These are phyloP conservation scores for Heliopora coerulea DNA, from an alignment of 92 coral and sea anemone species.

Conservation along the genomic window DNA sequence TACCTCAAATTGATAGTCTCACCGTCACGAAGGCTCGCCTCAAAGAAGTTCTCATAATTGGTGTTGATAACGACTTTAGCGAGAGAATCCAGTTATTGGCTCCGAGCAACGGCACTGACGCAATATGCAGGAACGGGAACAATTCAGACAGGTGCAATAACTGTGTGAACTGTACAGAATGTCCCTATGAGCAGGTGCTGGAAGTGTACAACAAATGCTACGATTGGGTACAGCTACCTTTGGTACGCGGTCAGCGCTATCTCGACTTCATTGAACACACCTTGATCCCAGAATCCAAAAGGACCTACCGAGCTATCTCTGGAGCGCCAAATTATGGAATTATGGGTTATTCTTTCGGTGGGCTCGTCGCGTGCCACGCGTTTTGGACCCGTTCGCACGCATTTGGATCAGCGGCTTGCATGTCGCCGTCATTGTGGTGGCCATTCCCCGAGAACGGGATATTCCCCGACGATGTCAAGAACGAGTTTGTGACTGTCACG, in stretches of 20 bases:
- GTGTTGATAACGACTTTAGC: slow-evolving; percentile 19
- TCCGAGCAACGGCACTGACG: slow-evolving; percentile 41
- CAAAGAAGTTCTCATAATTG: slow-evolving; percentile 39
- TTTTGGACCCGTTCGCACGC: slow-evolving; percentile 53
- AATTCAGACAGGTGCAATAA: not conserved
- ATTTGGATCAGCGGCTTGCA: slow-evolving; percentile 62
- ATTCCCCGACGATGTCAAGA: slow-evolving; percentile 48
- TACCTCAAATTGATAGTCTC: slow-evolving; percentile 3
- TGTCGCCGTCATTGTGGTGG: slow-evolving; percentile 64
- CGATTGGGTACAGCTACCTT: slow-evolving; percentile 39
- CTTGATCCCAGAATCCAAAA: slow-evolving; percentile 24
- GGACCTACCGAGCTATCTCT: slow-evolving; percentile 40
- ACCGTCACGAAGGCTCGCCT: slow-evolving; percentile 39
- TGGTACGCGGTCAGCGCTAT: slow-evolving; percentile 36
- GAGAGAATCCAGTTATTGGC: slow-evolving; percentile 38
- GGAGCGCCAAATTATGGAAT: slow-evolving; percentile 45
- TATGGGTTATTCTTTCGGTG: slow-evolving; percentile 55
- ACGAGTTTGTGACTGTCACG: slow-evolving; percentile 41
- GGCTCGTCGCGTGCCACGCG: slow-evolving; percentile 55
- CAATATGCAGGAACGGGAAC: slow-evolving; percentile 37
- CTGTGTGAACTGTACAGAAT: slow-evolving; percentile 26
- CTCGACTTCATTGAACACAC: slow-evolving; percentile 52
- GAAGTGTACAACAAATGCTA: slow-evolving; percentile 21
- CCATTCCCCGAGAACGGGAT: slow-evolving; percentile 48
- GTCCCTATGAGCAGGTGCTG: not conserved